Conservation (phyloP, 64 coral and sea anemone species). For the Platygyra sinensis region DNA sequence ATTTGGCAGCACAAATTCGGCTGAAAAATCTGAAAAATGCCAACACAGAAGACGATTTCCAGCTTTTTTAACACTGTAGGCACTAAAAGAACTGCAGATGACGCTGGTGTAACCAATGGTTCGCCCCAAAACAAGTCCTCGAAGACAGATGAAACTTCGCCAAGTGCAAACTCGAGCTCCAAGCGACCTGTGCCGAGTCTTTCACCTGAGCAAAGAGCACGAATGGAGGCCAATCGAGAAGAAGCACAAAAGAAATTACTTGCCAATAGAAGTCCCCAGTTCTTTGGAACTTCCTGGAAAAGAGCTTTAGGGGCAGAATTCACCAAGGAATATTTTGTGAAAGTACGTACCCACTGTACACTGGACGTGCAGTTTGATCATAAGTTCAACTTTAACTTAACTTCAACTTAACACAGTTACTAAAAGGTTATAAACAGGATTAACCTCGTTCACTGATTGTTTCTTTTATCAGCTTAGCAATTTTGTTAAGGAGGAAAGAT, state of each 20-base stretch:
- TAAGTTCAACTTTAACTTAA: no score
- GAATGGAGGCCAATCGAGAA: slow-evolving; percentile 70
- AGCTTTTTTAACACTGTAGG: slow-evolving; percentile 69
- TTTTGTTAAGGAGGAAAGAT: slow-evolving; percentile 89
- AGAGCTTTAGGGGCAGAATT: slow-evolving; percentile 89
- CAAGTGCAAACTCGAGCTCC: neutral
- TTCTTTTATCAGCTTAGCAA: slow-evolving; percentile 53
- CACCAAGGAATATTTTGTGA: slow-evolving; percentile 89
- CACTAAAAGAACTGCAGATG: slow-evolving; percentile 67
- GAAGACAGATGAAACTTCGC: slow-evolving; percentile 24
- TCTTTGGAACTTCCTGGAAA: slow-evolving; percentile 83
- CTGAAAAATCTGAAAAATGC: slow-evolving; percentile 20
- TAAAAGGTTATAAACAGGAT: neutral
- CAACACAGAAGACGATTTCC: slow-evolving; percentile 54
- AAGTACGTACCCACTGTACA: slow-evolving; percentile 26
- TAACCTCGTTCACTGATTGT: neutral
- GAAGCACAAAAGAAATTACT: slow-evolving; percentile 71
- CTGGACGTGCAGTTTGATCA: neutral
- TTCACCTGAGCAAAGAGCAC: slow-evolving; percentile 86
- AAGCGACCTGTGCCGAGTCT: slow-evolving; percentile 12
- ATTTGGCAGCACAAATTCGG: neutral
- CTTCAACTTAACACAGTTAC: neutral
- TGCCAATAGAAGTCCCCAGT: slow-evolving; percentile 57
- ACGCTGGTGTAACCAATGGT: slow-evolving; percentile 8
- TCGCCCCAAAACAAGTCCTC: slow-evolving; percentile 48